Conservation (phyloP, 2,888 invertebrate genomes). For the Dynastes hyllus region DNA sequence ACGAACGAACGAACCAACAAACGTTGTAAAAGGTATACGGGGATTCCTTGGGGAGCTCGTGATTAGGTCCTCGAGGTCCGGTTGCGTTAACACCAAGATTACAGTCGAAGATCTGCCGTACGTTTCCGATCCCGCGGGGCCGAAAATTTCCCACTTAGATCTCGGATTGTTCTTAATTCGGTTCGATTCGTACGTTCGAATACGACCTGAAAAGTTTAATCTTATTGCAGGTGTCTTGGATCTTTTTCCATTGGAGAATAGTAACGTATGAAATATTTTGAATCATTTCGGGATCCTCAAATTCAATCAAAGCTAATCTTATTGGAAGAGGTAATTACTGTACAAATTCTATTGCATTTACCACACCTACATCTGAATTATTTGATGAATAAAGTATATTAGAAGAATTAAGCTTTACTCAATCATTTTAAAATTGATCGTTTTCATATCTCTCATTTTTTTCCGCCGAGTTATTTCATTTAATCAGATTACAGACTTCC, state of each 20-base stretch:
- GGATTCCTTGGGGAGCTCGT: constrained; percentile 56
- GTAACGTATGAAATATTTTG: no score
- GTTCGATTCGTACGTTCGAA: constrained; percentile 11
- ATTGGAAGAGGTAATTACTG: no score
- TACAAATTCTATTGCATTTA: no score
- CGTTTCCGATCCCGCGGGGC: constrained; percentile 48
- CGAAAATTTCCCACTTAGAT: constrained; percentile 47
- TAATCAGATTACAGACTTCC: no score
- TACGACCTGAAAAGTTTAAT: constrained; percentile 17
- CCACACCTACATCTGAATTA: no score
- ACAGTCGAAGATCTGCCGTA: constrained; percentile 47
- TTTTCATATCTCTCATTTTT: no score
- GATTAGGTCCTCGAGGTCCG: constrained; percentile 59
- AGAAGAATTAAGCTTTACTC: no score
- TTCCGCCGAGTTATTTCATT: no score
- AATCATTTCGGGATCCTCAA: no score
- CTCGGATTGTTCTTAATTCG: constrained; percentile 47
- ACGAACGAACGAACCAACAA: constrained; percentile 6
- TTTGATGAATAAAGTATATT: no score
- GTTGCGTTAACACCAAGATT: constrained; percentile 52
- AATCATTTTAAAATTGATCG: no score
- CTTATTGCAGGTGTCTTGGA: background rate
- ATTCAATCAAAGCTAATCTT: no score
- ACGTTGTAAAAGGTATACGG: constrained; percentile 49
- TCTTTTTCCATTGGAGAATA: background rate